phyloP scores from a whole-genome alignment of 2,888 invertebrate genomes.

The Ariolimax columbianus region DNA sequence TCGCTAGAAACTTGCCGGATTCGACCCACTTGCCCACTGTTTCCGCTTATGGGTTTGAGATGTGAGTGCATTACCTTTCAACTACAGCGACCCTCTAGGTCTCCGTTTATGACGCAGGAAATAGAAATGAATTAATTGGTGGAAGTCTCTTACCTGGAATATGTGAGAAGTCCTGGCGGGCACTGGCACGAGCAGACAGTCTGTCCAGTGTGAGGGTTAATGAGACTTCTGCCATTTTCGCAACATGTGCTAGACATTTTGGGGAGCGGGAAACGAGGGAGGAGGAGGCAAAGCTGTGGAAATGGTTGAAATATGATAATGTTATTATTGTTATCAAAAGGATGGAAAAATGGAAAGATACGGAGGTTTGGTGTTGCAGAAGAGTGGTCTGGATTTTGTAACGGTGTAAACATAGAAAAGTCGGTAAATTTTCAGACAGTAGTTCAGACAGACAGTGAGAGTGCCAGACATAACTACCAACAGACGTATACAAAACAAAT shows the following conservation, averaged over 20 bases:
- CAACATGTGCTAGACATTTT: slow-evolving; percentile 83
- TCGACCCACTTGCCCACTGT: too few relatives aligned
- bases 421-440: not conserved
- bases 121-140: too few relatives aligned
- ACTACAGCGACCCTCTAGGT: too few relatives aligned
- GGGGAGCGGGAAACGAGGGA: slow-evolving; percentile 55
- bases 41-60: too few relatives aligned
- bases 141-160: slow-evolving; percentile 80
- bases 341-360: slow-evolving; percentile 1
- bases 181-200: slow-evolving; percentile 82
- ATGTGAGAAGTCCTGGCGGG: slow-evolving; percentile 86
- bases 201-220: slow-evolving; percentile 77
- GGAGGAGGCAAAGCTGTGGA: slow-evolving; percentile 60
- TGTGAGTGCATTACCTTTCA: too few relatives aligned
- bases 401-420: not conserved
- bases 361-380: too few relatives aligned
- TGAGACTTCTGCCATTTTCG: slow-evolving; percentile 88
- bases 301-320: not conserved
- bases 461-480: not conserved
- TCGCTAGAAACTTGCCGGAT: too few relatives aligned
- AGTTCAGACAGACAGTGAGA: not conserved
- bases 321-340: too few relatives aligned
- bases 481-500: not conserved
- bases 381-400: too few relatives aligned
- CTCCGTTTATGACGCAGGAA: too few relatives aligned